These are phyloP conservation scores for Limenitis camilla DNA, from an alignment of 2,888 invertebrate species.

Conservation along the genomic window DNA sequence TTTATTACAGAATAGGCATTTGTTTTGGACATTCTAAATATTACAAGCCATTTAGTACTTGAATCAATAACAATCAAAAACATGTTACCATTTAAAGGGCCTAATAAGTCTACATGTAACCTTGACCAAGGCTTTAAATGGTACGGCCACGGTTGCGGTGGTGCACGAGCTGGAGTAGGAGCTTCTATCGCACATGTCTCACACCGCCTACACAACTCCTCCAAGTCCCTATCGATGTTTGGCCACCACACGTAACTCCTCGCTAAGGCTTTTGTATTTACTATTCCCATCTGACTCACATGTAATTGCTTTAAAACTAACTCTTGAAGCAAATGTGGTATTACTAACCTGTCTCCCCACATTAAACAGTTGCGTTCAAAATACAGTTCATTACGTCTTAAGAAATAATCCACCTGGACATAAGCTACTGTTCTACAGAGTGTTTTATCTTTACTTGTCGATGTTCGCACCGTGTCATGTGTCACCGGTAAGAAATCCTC, in stretches of 20 bases:
- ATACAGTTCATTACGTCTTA: no score
- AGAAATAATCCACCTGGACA: neutral
- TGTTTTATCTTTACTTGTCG: neutral
- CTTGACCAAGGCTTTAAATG: constrained; percentile 19
- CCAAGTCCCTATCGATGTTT: neutral
- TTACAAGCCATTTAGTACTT: constrained; percentile 25
- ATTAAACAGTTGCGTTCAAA: no score
- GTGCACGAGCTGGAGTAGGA: constrained; percentile 17
- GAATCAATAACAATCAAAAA: constrained; percentile 18
- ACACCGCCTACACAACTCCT: neutral
- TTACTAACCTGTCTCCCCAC: no score
- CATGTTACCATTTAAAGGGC: constrained; percentile 12
- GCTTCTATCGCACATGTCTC: constrained; percentile 28
- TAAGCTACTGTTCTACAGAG: constrained; percentile 1
- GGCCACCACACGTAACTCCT: neutral
- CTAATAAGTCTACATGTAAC: constrained; percentile 26
- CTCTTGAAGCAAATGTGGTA: no score
- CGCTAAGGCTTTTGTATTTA: no score
- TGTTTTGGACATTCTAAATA: constrained; percentile 17
- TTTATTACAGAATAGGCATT: neutral
- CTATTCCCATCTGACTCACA: no score
- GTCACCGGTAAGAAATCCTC: no score
- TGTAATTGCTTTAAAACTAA: no score
- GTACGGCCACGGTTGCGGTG: constrained; percentile 24
- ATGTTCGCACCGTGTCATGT: neutral